Percentiles rank a stretch among this genome's conserved stretches.
Conservation (phyloP, 2,797 vertebrate genomes). For the Eulemur albifrons region DNA sequence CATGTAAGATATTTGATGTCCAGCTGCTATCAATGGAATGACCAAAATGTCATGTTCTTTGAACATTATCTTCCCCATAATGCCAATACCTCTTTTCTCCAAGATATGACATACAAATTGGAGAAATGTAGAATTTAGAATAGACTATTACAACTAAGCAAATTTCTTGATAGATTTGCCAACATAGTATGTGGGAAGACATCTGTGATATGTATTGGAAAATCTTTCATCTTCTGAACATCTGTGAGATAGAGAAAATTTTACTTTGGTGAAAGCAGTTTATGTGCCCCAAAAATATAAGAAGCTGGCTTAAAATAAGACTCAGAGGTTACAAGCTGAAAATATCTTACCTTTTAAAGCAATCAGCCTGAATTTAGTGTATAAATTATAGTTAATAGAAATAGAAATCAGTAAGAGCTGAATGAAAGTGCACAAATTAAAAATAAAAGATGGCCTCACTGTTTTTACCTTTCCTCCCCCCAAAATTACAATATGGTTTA, state of each 20-base stretch:
- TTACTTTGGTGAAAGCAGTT: slow-evolving; percentile 81
- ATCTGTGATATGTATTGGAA: slow-evolving; percentile 84
- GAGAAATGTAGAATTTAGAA: slow-evolving; percentile 77
- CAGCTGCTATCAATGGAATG: slow-evolving; percentile 2
- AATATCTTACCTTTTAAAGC: slow-evolving; percentile 80
- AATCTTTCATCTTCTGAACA: slow-evolving; percentile 84
- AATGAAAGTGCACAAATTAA: slow-evolving; percentile 70
- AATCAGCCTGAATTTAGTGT: slow-evolving; percentile 78
- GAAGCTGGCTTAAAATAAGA: slow-evolving; percentile 78
- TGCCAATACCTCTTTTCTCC: slow-evolving; percentile 69
- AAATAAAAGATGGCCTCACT: slow-evolving; percentile 72
- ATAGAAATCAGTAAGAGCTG: slow-evolving; percentile 79
- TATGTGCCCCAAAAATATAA: slow-evolving; percentile 74
- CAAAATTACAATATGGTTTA: slow-evolving; percentile 61
- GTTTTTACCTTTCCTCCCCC: background rate
- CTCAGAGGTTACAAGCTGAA: slow-evolving; percentile 79
- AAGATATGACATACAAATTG: slow-evolving; percentile 70
- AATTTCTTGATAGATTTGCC: slow-evolving; percentile 78
- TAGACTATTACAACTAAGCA: slow-evolving; percentile 77
- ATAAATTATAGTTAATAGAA: slow-evolving; percentile 80
- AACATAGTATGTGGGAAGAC: slow-evolving; percentile 83
- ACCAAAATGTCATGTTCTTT: slow-evolving; percentile 27
- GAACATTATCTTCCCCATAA: slow-evolving; percentile 59
- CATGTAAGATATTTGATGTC: slow-evolving; percentile 23
- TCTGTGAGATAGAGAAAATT: slow-evolving; percentile 84